Evolutionary conservation across 2,888 invertebrate genomes (phyloP).

Genomic region (Stomorhina lunata): DNA sequence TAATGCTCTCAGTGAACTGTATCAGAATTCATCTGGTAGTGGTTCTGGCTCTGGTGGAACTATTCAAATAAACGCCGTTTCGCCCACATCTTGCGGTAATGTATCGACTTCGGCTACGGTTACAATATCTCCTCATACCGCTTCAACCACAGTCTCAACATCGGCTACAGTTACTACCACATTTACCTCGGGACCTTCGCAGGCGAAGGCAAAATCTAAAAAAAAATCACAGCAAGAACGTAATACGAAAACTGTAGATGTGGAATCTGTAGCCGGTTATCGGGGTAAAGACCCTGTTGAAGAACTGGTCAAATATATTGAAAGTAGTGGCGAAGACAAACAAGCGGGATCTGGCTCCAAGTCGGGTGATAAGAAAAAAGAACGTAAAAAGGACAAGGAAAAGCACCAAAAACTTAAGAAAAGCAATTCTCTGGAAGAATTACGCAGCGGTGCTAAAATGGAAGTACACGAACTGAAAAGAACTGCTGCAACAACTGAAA

Average conservation of each 20-base stretch:
- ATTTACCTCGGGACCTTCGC: slow-evolving; percentile 81
- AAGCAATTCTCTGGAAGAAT: slow-evolving; percentile 90
- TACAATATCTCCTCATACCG: slow-evolving; percentile 77
- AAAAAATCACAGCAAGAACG: slow-evolving; percentile 82
- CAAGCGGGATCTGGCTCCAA: slow-evolving; percentile 63
- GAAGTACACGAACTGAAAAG: slow-evolving; percentile 83
- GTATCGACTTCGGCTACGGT: slow-evolving; percentile 63
- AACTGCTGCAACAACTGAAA: slow-evolving; percentile 75
- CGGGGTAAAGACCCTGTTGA: slow-evolving; percentile 89
- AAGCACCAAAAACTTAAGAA: slow-evolving; percentile 82
- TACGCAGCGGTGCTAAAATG: slow-evolving; percentile 86
- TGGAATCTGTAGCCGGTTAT: slow-evolving; percentile 87
- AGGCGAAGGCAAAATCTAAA: slow-evolving; percentile 82
- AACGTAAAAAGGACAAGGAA: slow-evolving; percentile 80
- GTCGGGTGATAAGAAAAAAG: slow-evolving; percentile 76
- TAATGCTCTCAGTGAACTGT: slow-evolving; percentile 83
- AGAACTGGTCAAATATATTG: slow-evolving; percentile 88
- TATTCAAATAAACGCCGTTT: slow-evolving; percentile 60
- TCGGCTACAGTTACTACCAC: slow-evolving; percentile 75
- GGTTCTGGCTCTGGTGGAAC: slow-evolving; percentile 39
- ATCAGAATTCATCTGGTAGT: slow-evolving; percentile 68
- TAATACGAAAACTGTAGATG: slow-evolving; percentile 80
- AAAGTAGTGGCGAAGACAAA: slow-evolving; percentile 81
- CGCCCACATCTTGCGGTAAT: slow-evolving; percentile 57
- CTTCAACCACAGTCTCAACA: slow-evolving; percentile 80